phyloP scores from a whole-genome alignment of 2,797 vertebrate species.

The Alcedo quadribrachys region DNA sequence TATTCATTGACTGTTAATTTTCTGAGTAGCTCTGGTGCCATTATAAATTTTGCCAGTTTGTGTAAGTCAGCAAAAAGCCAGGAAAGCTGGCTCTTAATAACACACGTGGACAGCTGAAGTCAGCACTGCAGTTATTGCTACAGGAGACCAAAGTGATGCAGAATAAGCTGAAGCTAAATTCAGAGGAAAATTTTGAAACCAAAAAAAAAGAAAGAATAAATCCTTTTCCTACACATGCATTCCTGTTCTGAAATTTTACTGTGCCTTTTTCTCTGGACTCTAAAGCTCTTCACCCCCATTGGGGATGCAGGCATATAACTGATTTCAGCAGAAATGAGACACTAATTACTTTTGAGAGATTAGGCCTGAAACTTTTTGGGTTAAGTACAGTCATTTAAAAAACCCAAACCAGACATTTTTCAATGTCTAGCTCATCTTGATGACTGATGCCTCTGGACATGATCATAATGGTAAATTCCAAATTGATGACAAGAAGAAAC shows the following conservation, averaged over 20 bases:
- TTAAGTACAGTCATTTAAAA: neutral
- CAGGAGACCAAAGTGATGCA: neutral
- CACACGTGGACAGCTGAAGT: neutral
- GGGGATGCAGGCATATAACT: neutral
- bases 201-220: neutral
- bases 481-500: neutral
- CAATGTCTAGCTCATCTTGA: neutral
- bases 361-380: neutral
- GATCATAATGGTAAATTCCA: neutral
- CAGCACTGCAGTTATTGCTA: neutral
- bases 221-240: neutral
- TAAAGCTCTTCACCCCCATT: neutral
- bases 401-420: neutral
- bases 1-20: slow-evolving; percentile 60
- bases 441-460: neutral
- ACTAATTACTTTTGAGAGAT: neutral
- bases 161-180: neutral
- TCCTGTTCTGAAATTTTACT: neutral
- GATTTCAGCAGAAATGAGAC: neutral
- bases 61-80: slow-evolving; percentile 34
- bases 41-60: slow-evolving; percentile 37
- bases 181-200: neutral
- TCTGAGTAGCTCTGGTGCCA: slow-evolving; percentile 17
- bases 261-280: neutral
- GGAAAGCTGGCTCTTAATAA: neutral